A percentile compares a stretch with the other conserved stretches of the same genome.
phyloP scores from a whole-genome alignment of 1,140 invertebrate species.

The Solenopsis fugax region DNA sequence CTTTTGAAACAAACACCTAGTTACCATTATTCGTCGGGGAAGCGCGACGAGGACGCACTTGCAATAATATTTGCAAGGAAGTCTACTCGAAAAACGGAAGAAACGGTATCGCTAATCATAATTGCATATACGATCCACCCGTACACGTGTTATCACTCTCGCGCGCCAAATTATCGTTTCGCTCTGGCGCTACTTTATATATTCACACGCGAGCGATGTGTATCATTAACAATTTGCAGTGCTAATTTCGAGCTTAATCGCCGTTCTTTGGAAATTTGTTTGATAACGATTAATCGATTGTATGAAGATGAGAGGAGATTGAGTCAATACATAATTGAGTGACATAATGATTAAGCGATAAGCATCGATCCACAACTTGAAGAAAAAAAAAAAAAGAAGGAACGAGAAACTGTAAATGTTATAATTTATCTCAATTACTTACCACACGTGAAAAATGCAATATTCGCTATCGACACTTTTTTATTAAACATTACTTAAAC shows the following conservation, averaged over 20 bases:
- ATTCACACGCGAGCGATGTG: conserved; percentile 15
- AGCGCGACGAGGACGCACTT: not conserved
- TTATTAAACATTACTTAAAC: not conserved
- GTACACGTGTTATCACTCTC: conserved; percentile 23
- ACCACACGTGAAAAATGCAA: not conserved
- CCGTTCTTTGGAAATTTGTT: conserved; percentile 31
- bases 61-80: conserved; percentile 14
- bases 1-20: not conserved
- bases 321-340: conserved; percentile 42
- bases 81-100: not conserved
- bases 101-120: conserved; percentile 5
- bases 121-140: not conserved
- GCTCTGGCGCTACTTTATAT: not conserved
- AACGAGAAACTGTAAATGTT: not conserved
- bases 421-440: not conserved
- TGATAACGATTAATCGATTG: conserved; percentile 53
- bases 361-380: not conserved
- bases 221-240: conserved; percentile 32
- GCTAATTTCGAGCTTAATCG: conserved; percentile 38
- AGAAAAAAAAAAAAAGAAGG: not conserved
- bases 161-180: conserved; percentile 30
- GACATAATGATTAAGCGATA: conserved; percentile 34
- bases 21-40: not conserved
- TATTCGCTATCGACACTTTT: not conserved
- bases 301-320: conserved; percentile 33